phyloP scores from a whole-genome alignment of 1,140 invertebrate genomes.

The Matsumurasca onukii region DNA sequence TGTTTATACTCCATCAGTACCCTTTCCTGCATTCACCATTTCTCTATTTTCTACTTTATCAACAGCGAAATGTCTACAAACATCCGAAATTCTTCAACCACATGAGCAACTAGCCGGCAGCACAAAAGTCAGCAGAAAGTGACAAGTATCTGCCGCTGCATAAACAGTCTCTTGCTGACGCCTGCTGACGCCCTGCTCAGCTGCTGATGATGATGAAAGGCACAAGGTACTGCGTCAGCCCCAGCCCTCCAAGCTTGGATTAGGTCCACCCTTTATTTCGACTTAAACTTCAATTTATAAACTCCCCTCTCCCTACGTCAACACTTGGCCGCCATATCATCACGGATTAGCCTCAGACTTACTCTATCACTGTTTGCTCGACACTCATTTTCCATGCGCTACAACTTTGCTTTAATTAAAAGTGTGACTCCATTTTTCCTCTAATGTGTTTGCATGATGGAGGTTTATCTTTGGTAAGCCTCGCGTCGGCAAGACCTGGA shows the following conservation, averaged over 20 bases:
- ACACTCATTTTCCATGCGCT: neutral
- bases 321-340: slow-evolving; percentile 17
- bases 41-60: too few species aligned
- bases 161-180: neutral
- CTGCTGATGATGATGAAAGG: neutral
- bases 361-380: neutral
- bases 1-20: too few species aligned
- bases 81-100: too few species aligned
- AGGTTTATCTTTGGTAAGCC: too few species aligned
- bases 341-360: slow-evolving; percentile 10
- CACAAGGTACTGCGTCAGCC: slow-evolving; percentile 8
- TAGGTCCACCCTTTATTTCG: slow-evolving; percentile 26
- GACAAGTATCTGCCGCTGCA: too few species aligned
- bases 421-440: neutral
- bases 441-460: neutral
- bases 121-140: too few species aligned
- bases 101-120: too few species aligned
- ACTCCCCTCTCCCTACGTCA: slow-evolving; percentile 10
- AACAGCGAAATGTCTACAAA: too few species aligned
- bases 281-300: slow-evolving; percentile 28
- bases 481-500: too few species aligned
- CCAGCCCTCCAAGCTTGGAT: too few species aligned
- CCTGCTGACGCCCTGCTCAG: neutral
- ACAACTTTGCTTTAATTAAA: neutral
- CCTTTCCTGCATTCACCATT: too few species aligned